Percentiles rank a stretch among this genome's conserved stretches.
Evolutionary conservation across 1,140 invertebrate species (phyloP).

Genomic region (Mamestra configurata): DNA sequence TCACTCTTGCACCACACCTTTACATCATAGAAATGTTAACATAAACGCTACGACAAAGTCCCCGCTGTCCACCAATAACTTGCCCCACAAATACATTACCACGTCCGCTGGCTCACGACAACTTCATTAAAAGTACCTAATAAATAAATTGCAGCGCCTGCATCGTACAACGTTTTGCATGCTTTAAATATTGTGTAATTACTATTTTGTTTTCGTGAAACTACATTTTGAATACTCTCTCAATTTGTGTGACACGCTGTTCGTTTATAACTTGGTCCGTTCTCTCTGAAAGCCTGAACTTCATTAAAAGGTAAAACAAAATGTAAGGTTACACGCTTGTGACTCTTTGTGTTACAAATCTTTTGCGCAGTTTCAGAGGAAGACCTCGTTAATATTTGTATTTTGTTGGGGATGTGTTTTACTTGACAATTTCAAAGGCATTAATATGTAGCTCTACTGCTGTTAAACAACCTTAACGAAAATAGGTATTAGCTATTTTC

Average conservation of each 20-base stretch:
- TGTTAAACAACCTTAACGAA: no score
- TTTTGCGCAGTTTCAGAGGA: conserved; percentile 6
- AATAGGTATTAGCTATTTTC: no score
- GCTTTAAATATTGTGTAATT: conserved; percentile 45
- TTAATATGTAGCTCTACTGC: no score
- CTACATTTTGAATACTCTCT: neutral
- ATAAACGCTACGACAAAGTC: neutral
- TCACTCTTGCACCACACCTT: neutral
- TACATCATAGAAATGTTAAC: neutral
- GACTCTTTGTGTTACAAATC: conserved; percentile 20
- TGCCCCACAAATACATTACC: conserved; percentile 27
- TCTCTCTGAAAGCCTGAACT: neutral
- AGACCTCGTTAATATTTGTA: conserved; percentile 9
- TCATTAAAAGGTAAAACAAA: conserved; percentile 29
- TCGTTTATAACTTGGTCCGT: conserved; percentile 1
- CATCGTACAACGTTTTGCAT: conserved; percentile 28
- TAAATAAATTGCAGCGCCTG: conserved; percentile 44
- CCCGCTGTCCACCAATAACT: conserved; percentile 9
- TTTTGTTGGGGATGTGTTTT: neutral
- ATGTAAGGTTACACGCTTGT: conserved; percentile 24
- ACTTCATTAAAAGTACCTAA: conserved; percentile 50
- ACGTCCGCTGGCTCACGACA: conserved; percentile 31
- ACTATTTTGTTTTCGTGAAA: conserved; percentile 27
- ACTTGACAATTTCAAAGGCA: neutral
- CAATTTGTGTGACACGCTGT: neutral